Base-by-base conservation (phyloP, 1,140 invertebrate species). In the Ganaspis sp. region DNA sequence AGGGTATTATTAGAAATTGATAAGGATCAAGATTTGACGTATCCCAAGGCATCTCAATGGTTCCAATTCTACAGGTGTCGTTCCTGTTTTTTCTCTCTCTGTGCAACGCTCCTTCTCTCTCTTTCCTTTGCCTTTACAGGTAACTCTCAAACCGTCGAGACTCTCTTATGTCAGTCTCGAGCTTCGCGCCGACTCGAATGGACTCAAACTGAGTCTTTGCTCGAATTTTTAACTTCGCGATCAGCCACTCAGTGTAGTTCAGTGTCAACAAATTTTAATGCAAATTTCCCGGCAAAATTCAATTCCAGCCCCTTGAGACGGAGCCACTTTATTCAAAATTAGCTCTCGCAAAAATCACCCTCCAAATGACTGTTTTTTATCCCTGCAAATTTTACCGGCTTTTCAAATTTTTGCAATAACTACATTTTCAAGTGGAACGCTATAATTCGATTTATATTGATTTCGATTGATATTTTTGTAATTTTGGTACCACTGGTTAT, bases 171-270 rank as follows among this genome's bases (percentile, higher is more conserved):
- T 8, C 81, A 84, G 83, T 84, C 83, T 81, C 73, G 81, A 82
- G 80, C 78, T 77, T 82, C 79, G 83, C 80, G 82, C 80, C 80
- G 75, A 76, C 73, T 76, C 78, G 64, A 75, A 58, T 45, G 73
- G 70, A 80, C 70, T 69, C 58, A 53, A 23, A 49, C 19, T 17
- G 58, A 77, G 73, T 72, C 72, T 17, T 75, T 42, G 71, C 70
- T 70, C 53, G 40, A 69, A 49, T 54, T 73, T 71, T 64, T 17
- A 40, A 69, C n/a, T 64, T 38, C 58, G 17, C 73, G 26, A 34
- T 19, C 70, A 34, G 72, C 37, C 42, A 58, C 70, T 17, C 17
- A 40, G 72, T 69, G 34, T 34, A 54, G 70, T 72, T 72, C 76
- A 74, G 73, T 54, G 34, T 34, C 45, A 23, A 12, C 37, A 72